Evolutionary conservation across 2,113 vertebrate species (phyloP), one percentile per base, ranked within the genome.

Genomic region (Urocolius indicus): DNA sequence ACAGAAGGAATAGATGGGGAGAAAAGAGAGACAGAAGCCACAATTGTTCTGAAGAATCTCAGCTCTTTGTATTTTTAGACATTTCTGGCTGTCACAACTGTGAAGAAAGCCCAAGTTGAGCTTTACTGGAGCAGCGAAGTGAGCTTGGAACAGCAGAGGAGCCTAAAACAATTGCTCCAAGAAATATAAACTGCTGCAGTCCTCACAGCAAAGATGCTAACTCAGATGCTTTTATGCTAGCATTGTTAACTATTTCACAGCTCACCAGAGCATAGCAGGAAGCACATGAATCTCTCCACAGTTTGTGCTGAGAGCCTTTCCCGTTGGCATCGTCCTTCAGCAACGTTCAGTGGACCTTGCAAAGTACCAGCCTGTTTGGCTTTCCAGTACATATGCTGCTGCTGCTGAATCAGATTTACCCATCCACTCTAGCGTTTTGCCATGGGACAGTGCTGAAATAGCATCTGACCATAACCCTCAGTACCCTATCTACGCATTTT

Each of bases 71-170:
- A 95, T 93, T 97, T 95, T 96, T 87, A 94, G 93, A 73, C 49
- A 69, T 87, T 34, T 87, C 90, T 93, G 92, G 34, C 71, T 97
- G 95, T 95, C 94, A 94, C 85, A 97, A 87, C 93, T 94, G 94
- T 94, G 96, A 96, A 94, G 93, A 95, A 96, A 96, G 94, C 88
- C 78, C 94, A 95, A 93, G 84, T 77, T 94, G 93, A 96, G 77
- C 66, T 92, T 84, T 66, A 43, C 81, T 91, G 26, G 88, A 95
- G 84, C 89, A 93, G 90, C 3, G 5, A 51, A 26, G 26, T 63
- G 76, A 76, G 78, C 89, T 95, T 97, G 95, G 75, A 94, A 87
- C 63, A 80, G 87, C 82, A 93, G 91, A 95, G 86, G 26, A 95
- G 91, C 91, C 91, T 74, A 78, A 94, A 95, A 97, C 87, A 96